Evolutionary conservation across 2,888 invertebrate species (phyloP).

Genomic region (Tinea pellionella): DNA sequence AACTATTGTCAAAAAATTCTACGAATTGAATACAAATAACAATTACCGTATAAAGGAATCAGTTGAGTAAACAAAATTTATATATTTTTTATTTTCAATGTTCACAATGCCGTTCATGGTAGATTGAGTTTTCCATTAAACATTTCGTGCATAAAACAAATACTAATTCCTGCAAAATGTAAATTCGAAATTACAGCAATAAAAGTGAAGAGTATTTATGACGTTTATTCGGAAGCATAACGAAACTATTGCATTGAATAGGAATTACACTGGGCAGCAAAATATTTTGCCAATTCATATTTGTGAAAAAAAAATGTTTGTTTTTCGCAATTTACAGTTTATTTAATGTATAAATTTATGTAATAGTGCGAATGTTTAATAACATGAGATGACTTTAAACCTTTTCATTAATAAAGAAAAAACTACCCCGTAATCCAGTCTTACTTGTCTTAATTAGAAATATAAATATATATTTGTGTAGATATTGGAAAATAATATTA

Average conservation of each 20-base stretch:
- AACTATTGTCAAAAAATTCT: too few relatives aligned
- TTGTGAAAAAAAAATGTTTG: background rate
- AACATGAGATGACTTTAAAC: too few relatives aligned
- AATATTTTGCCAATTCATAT: background rate
- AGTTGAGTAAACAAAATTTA: background rate
- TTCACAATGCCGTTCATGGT: background rate
- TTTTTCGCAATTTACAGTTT: background rate
- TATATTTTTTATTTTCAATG: background rate
- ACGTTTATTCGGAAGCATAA: constrained; percentile 61
- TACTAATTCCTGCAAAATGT: constrained; percentile 39
- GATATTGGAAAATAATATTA: too few relatives aligned
- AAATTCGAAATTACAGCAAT: constrained; percentile 57
- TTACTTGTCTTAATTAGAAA: too few relatives aligned
- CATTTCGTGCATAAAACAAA: constrained; percentile 57
- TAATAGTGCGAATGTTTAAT: too few relatives aligned
- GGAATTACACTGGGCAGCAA: constrained; percentile 32
- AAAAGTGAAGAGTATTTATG: constrained; percentile 63
- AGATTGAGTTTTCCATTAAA: constrained; percentile 3
- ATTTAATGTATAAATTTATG: too few relatives aligned
- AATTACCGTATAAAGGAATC: background rate
- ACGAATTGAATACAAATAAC: too few relatives aligned
- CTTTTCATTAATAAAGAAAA: too few relatives aligned
- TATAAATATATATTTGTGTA: too few relatives aligned
- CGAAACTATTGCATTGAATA: constrained; percentile 52
- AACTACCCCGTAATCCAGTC: too few relatives aligned